Evolutionary conservation across 2,888 invertebrate genomes (phyloP), one percentile per base, ranked within the genome.

Genomic region (Coelinius sp.): DNA sequence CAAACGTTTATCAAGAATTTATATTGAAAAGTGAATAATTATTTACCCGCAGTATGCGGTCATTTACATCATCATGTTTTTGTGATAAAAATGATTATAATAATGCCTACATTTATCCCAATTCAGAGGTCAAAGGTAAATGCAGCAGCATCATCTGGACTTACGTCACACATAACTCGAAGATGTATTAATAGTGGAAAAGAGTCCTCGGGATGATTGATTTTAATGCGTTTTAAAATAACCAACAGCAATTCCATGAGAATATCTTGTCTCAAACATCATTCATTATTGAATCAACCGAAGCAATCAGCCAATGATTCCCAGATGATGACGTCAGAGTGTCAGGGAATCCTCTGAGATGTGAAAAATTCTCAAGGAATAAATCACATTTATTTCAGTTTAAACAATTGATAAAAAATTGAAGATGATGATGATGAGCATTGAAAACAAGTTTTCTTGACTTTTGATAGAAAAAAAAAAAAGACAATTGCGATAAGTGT

Each of bases 131-230:
- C 35, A 31, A 10, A 59, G 59, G 59, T 59, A 59, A 59, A 17
- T 6, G 27, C 14, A 53, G 59, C 59, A 59, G 31, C 71, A 52
- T 38, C 44, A 46, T n/a, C 38, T 35, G 14, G 25, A 68, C 52
- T 65, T 71, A 74, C 72, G 70, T 73, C 68, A 73, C 72, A 62
- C 64, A 70, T 63, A 31, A 65, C 67, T 38, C 53, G 63, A 53
- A 62, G 68, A 70, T 64, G 66, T 76, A 76, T 76, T 72, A 70
- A 74, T 76, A 76, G 70, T 20, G 5, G n/a, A 35, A 20, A 35
- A 46, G 70, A 72, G 65, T 66, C 65, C 24, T 62, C 52, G 68
- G 44, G 7, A 38, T 67, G 35, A 76, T 76, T 20, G 75, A 74
- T 72, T 76, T 49, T 68, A 17, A 27, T 24, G 66, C 44, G 24